Conservation (phyloP, 2,888 invertebrate species). For the Taenaris catops region DNA sequence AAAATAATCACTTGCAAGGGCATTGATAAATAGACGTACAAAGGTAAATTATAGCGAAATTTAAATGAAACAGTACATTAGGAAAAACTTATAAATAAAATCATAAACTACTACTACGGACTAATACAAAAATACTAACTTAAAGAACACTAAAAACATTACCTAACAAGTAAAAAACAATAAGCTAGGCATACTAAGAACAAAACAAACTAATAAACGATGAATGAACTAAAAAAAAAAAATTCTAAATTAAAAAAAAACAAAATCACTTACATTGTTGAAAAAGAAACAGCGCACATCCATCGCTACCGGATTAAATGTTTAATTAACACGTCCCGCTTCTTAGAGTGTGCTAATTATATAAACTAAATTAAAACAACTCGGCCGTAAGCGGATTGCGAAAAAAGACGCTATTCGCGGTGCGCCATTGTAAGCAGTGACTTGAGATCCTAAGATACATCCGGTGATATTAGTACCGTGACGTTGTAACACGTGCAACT, state of each 20-base stretch:
- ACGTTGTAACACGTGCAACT: conserved; percentile 10
- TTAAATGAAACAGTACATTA: no score
- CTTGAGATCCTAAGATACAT: conserved; percentile 40
- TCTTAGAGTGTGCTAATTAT: conserved; percentile 57
- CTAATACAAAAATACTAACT: no score
- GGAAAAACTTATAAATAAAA: no score
- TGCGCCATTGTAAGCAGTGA: conserved; percentile 35
- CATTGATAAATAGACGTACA: no score
- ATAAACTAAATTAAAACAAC: conserved; percentile 57
- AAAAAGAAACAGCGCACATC: conserved; percentile 39
- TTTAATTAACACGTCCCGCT: conserved; percentile 56
- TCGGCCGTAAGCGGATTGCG: conserved; percentile 30
- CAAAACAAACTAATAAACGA: no score
- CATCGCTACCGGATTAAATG: conserved; percentile 43
- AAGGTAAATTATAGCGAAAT: no score
- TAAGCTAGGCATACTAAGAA: no score
- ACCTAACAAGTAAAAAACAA: no score
- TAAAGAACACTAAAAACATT: no score
- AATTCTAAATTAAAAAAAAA: background rate
- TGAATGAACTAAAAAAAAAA: no score
- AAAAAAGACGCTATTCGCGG: conserved; percentile 45
- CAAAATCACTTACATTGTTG: conserved; percentile 28
- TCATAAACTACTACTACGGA: no score
- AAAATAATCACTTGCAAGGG: no score
- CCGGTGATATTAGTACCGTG: conserved; percentile 36